These are phyloP conservation scores for Oscheius sp. DNA, from an alignment of 2,888 invertebrate genomes.

Conservation along the genomic window DNA sequence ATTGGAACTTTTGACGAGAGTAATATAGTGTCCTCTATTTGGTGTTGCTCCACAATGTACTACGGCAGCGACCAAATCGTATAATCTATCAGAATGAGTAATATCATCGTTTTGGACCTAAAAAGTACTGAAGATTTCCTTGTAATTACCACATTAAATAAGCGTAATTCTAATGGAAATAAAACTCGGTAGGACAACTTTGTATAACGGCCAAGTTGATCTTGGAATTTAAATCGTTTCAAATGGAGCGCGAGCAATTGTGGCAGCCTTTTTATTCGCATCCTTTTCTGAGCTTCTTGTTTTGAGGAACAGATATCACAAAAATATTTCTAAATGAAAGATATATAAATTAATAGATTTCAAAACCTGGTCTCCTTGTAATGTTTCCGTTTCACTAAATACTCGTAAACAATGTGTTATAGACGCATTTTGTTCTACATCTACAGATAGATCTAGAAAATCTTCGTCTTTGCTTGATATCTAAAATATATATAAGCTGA, in stretches of 20 bases:
- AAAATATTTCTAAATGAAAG: slow-evolving; percentile 44
- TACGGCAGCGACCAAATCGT: slow-evolving; percentile 97
- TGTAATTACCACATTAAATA: slow-evolving; percentile 89
- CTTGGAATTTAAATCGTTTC: slow-evolving; percentile 81
- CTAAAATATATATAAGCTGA: slow-evolving; percentile 67
- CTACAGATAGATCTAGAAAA: slow-evolving; percentile 97
- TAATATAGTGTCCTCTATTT: slow-evolving; percentile 98
- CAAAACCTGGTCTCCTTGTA: slow-evolving; percentile 88
- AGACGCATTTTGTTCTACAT: slow-evolving; percentile 98
- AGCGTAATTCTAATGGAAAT: slow-evolving; percentile 93
- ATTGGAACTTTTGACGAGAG: slow-evolving; percentile 98
- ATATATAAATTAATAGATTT: neutral
- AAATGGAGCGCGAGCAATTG: slow-evolving; percentile 96
- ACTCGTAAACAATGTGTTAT: slow-evolving; percentile 97
- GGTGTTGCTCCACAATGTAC: slow-evolving; percentile 99
- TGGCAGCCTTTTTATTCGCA: slow-evolving; percentile 97
- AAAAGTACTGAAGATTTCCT: neutral
- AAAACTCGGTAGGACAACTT: slow-evolving; percentile 99
- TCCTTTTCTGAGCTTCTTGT: slow-evolving; percentile 73
- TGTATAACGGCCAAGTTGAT: slow-evolving; percentile 96
- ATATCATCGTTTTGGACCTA: slow-evolving; percentile 94
- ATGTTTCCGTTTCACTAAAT: slow-evolving; percentile 86
- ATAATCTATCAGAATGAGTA: slow-evolving; percentile 94
- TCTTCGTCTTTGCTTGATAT: slow-evolving; percentile 97
- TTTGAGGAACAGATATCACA: slow-evolving; percentile 59